Base-by-base conservation (phyloP, 2,888 invertebrate genomes). In the Portevinia maculata region DNA sequence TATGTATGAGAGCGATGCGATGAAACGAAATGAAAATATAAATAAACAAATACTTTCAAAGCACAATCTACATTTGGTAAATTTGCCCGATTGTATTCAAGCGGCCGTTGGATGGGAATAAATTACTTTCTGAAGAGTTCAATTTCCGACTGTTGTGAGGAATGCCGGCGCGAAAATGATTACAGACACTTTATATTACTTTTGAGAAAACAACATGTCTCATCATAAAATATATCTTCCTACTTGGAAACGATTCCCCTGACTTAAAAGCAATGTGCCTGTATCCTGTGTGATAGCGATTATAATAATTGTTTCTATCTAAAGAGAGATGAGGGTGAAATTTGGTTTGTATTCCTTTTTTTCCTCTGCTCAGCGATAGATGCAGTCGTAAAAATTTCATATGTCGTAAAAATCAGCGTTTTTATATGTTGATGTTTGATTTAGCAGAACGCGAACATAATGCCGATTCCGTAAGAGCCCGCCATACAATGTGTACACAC, bases 1-100 rank as follows among this genome's bases (percentile, higher is more conserved):
- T 50, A 28, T 28, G 28, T 30, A 15, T 11, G 46, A 60, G 73
- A 37, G 59, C 60, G 52, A 79, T 65, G 60, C 53, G 60, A 79
- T 79, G 65, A 48, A 71, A 71, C 11, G 24, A 19, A 71, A 71
- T 13, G 24, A 19, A 46, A 37, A 57, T 24, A 24, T 24, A 46
- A 53, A 17, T 24, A 73, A 67, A 60, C 34, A 79, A 74, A 74
- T 55, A 74, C 67, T 73, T 60, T n/a, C n/a, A 17, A 73, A 79
- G 65, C 37, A 57, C 41, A 74, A 34, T 64, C n/a, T n/a, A 24
- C 24, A 24, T 24, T 24, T 24, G 24, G 24, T 24, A 24, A 24
- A 24, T 24, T 24, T 5, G 24, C 3, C 5, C 2, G 24, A 24
- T 24, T 24, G 24, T 24, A 24, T 24, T 5, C 24, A 3, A 24